These are phyloP conservation scores for Hydrocynus forskahlii DNA, from an alignment of 2,797 vertebrate species.

Conservation along the genomic window DNA sequence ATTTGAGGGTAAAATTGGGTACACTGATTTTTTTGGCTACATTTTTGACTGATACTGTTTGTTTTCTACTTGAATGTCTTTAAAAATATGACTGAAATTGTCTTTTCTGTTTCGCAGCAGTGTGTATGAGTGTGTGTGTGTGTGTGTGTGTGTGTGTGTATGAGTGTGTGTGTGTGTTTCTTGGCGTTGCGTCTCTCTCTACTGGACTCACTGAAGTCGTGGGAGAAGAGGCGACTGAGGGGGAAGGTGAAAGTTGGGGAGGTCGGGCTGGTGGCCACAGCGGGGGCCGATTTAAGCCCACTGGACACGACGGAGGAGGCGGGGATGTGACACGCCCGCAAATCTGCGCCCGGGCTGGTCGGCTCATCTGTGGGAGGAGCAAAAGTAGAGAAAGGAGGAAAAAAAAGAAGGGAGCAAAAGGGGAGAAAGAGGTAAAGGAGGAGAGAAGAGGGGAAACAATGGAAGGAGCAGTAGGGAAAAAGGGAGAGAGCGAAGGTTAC, in stretches of 20 bases:
- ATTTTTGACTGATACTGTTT: neutral
- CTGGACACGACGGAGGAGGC: constrained; percentile 97
- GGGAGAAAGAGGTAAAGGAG: neutral
- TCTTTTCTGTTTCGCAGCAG: too few species aligned
- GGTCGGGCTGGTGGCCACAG: constrained; percentile 84
- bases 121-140: constrained; percentile 4
- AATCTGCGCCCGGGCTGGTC: constrained; percentile 94
- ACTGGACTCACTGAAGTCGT: constrained; percentile 92
- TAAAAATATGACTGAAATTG: neutral
- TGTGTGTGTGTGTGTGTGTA: neutral
- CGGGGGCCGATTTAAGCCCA: constrained; percentile 89
- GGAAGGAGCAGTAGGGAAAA: constrained; percentile 10
- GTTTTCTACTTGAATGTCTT: too few species aligned
- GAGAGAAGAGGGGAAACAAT: neutral
- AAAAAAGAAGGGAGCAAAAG: neutral
- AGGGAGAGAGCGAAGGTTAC: constrained; percentile 52
- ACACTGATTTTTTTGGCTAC: too few species aligned
- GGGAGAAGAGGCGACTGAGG: constrained; percentile 91
- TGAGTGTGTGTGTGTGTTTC: constrained; percentile 25
- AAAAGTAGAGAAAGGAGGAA: constrained; percentile 29
- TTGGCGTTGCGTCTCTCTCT: constrained; percentile 11
- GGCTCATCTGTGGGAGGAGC: constrained; percentile 86
- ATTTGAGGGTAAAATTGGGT: too few species aligned
- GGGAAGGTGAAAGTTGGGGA: constrained; percentile 93
- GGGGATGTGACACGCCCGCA: constrained; percentile 92